Base-by-base conservation (phyloP, 2,888 invertebrate genomes). In the Ophioninae sp. region DNA sequence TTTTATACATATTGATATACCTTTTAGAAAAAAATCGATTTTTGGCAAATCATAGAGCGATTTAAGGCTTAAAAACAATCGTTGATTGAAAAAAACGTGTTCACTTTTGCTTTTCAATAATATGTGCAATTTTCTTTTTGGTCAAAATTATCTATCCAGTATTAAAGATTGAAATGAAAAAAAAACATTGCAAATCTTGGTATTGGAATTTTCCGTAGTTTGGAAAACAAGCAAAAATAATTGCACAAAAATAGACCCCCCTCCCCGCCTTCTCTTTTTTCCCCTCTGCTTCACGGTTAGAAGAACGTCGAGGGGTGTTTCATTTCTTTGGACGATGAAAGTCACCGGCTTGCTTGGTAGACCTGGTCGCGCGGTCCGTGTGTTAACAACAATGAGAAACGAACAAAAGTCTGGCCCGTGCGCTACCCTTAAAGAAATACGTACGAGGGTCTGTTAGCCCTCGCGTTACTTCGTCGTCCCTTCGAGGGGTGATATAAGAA, bases 321-420 rank as follows among this genome's bases (percentile, higher is more conserved):
- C 80, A 84, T 85, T 86, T 88, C 85, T 85, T 87, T 84, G 85
- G 83, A 87, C 87, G 86, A 41, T 68, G 79, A 85, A 87, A 90
- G 89, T 89, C 88, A 89, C 79, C 86, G 82, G 81, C 84, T 84
- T n/a, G 69, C 63, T 80, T 44, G 44, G 37, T 74, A 68, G 82
- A 86, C 83, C 85, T 78, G 80, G 78, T 69, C 73, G 76, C 73
- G 76, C 23, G 73, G 64, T 22, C n/a, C 71, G 81, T 64, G 72
- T 64, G 72, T 80, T 78, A 79, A 73, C 39, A 56, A 90, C 86
- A 87, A 87, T 84, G 68, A 51, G 44, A 81, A 58, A 20, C 85
- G 86, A 88, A 90, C 88, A 90, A 90, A 89, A 89, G 89, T 89
- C 86, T 87, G 86, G 88, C 88, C 87, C 88, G 88, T 89, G 76